Percentiles rank a stretch among this genome's conserved stretches.
Conservation (phyloP, 2,797 vertebrate genomes). For the Psittacula echo region DNA sequence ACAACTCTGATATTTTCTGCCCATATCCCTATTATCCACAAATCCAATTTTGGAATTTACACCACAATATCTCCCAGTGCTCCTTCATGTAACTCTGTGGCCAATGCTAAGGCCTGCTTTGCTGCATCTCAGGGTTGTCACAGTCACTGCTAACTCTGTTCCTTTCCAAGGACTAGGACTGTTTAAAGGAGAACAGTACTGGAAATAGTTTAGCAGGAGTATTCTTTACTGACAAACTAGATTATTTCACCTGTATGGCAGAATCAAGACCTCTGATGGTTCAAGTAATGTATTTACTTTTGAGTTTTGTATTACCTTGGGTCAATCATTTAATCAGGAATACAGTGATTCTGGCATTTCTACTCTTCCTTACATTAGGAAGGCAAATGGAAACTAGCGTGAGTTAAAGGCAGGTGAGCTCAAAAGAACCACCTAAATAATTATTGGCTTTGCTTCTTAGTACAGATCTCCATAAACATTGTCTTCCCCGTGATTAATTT, state of each 20-base stretch:
- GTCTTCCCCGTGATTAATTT: not conserved
- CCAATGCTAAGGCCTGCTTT: not conserved
- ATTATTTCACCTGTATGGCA: not conserved
- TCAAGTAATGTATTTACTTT: not conserved
- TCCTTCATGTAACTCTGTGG: not conserved
- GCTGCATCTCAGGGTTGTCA: not conserved
- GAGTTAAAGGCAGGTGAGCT: not conserved
- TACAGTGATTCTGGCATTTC: not conserved
- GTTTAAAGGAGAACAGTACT: not conserved
- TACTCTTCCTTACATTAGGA: not conserved
- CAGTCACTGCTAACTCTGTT: not conserved
- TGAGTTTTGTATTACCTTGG: not conserved
- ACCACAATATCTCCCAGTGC: rapidly evolving
- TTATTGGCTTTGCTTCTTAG: not conserved
- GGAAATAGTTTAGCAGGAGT: not conserved
- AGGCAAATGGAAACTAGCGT: not conserved
- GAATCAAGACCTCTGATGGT: not conserved
- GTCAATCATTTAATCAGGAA: not conserved
- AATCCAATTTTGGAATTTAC: not conserved
- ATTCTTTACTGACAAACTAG: not conserved
- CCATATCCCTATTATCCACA: not conserved
- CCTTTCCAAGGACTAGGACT: not conserved
- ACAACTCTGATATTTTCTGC: not conserved
- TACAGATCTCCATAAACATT: not conserved
- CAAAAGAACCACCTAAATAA: not conserved